Conservation (phyloP, 2,113 vertebrate genomes). For the Paraplagusia blochii region DNA sequence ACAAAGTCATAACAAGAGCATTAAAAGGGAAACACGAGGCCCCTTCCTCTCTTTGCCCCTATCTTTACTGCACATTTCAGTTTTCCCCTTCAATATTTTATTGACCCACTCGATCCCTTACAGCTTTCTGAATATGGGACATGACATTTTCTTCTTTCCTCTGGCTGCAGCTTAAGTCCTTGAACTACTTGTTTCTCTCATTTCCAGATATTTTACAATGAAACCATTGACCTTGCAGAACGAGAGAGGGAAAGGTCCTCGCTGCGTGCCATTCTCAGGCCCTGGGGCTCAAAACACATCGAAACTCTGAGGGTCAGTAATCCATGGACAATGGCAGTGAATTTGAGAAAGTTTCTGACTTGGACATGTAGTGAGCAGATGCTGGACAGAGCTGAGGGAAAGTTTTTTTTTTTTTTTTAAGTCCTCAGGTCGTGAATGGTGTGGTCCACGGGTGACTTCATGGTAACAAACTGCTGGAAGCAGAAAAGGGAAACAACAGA, state of each 20-base stretch:
- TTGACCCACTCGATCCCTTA: conserved; percentile 51
- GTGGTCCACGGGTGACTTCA: too few relatives aligned
- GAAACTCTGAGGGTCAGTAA: conserved; percentile 26
- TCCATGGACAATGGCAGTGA: conserved; percentile 11
- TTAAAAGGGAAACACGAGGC: conserved; percentile 4
- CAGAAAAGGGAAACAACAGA: too few relatives aligned
- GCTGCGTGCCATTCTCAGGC: conserved; percentile 6
- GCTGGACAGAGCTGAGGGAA: too few relatives aligned
- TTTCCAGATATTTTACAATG: conserved; percentile 33
- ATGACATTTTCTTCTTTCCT: conserved; percentile 58
- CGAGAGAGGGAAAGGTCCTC: conserved; percentile 10
- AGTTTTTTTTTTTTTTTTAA: too few relatives aligned
- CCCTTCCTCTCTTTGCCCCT: too few relatives aligned
- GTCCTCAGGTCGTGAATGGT: too few relatives aligned
- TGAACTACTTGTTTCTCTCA: conserved; percentile 59
- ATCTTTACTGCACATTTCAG: background rate
- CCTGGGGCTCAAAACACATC: conserved; percentile 13
- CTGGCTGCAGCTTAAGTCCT: conserved; percentile 42
- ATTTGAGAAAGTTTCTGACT: conserved; percentile 11
- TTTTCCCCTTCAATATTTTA: conserved; percentile 22
- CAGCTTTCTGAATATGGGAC: conserved; percentile 54
- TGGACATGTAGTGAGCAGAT: too few relatives aligned
- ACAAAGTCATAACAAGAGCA: conserved; percentile 30
- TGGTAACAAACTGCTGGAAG: too few relatives aligned
- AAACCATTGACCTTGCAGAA: conserved; percentile 49